Conservation (phyloP, 2,113 vertebrate species). For the Corythaeola cristata region DNA sequence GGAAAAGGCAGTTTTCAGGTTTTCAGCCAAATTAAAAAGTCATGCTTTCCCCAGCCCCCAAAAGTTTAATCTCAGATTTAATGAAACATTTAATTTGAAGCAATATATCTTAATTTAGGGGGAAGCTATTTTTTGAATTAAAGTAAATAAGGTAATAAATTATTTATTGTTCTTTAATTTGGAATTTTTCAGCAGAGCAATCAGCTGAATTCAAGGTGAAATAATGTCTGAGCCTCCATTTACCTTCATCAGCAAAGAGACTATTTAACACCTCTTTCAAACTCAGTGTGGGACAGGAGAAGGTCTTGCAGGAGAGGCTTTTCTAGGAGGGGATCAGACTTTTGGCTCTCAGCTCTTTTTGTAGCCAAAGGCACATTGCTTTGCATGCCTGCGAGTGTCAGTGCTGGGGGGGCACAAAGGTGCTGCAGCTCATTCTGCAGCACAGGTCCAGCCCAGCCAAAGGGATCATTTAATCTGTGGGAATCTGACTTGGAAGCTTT, state of each 20-base stretch:
- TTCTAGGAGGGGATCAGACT: neutral
- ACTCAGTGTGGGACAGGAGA: neutral
- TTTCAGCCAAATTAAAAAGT: conserved; percentile 46
- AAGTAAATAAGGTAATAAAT: conserved; percentile 65
- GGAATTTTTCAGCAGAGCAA: neutral
- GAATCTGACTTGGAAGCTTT: neutral
- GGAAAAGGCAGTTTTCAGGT: neutral
- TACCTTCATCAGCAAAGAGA: neutral
- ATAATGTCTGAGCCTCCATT: neutral
- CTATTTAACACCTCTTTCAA: neutral
- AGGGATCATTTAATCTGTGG: neutral
- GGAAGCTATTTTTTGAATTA: conserved; percentile 42
- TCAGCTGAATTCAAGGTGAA: neutral
- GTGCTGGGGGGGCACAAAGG: neutral
- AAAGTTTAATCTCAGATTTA: conserved; percentile 66
- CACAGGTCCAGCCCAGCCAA: neutral
- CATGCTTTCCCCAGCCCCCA: conserved; percentile 30
- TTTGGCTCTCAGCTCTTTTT: neutral
- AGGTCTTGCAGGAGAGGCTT: neutral
- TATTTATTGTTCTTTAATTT: conserved; percentile 62
- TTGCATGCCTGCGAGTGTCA: neutral
- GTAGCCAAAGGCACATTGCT: neutral
- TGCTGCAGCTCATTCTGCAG: neutral
- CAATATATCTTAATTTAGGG: conserved; percentile 54
- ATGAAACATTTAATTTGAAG: conserved; percentile 70